phyloP scores from a whole-genome alignment of 1,140 invertebrate species.

The Bradynema listronoti region DNA sequence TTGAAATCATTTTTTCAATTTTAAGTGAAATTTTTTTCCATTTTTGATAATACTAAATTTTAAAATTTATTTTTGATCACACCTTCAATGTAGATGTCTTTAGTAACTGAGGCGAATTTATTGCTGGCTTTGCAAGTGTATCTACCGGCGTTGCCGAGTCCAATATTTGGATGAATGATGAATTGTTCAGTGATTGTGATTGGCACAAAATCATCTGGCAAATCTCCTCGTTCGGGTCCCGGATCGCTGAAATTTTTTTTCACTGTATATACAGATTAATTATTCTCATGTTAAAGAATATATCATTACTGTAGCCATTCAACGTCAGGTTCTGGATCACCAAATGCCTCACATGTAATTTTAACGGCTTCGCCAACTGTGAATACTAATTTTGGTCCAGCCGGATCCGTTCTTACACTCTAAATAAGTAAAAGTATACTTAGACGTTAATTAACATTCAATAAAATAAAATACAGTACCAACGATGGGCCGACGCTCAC shows the following conservation, averaged over 20 bases:
- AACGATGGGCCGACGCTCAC: constrained; percentile 41
- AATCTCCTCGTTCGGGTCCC: constrained; percentile 56
- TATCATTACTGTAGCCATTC: constrained; percentile 55
- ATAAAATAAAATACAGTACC: not conserved
- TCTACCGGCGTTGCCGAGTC: constrained; percentile 50
- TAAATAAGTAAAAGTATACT: not conserved
- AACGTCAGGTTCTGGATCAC: constrained; percentile 57
- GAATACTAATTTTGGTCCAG: constrained; percentile 40
- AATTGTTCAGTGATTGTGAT: constrained; percentile 58
- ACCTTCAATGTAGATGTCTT: constrained; percentile 57
- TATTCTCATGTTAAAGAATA: not conserved
- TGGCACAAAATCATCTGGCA: constrained; percentile 56
- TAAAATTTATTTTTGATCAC: not conserved
- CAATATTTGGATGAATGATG: constrained; percentile 50
- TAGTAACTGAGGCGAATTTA: constrained; percentile 52
- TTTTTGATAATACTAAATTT: constrained; percentile 4
- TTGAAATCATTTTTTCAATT: not conserved
- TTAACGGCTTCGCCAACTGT: constrained; percentile 53
- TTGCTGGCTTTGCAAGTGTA: constrained; percentile 56
- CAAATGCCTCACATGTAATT: constrained; percentile 54
- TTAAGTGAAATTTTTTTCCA: constrained; percentile 20
- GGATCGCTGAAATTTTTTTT: constrained; percentile 43
- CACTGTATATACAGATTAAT: not conserved
- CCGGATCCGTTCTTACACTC: not conserved
- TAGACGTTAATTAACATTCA: not conserved